Evolutionary conservation across 1,140 invertebrate species (phyloP), one percentile per base, ranked within the genome.

Genomic region (Ptiloglossa arizonensis): DNA sequence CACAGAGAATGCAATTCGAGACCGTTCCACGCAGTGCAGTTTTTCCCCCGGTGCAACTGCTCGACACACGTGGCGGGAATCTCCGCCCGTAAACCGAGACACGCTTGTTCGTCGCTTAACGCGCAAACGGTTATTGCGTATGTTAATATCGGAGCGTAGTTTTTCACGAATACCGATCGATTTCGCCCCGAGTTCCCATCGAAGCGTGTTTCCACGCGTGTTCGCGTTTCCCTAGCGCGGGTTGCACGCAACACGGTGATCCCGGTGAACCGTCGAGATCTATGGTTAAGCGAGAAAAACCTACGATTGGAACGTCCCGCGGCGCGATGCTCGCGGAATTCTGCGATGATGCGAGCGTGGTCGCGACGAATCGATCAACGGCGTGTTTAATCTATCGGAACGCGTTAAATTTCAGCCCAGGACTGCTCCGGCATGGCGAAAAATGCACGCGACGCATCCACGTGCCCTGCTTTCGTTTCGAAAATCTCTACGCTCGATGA

Each of bases 281-380:
- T 77, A 63, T 70, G 79, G 74, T 80, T 80, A 80, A 24, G 19
- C 72, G 50, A 27, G 38, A 35, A 56, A 38, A 63, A 60, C 38
- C n/a, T n/a, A 48, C 69, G 64, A 74, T 83, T 50, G 59, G 70
- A 79, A 56, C 52, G 68, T 72, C 82, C 75, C 4, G 81, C n/a
- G 69, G 75, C 75, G 52, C 44, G 4, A 29, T 19, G 54, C 64
- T 17, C 46, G 69, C 69, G 59, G 69, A 60, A 74, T 59, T 48
- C 19, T 17, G 63, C 67, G 62, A 62, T 62, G 57, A 35, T 73
- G 66, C 78, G 60, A 68, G 80, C 66, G 44, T 56, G 67, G 46
- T 81, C 68, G 66, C 71, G 77, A 73, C 81, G 80, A 70, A 74
- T 67, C 80, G 74, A 82, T 70, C 81, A 48, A 52, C 60, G 69